These are phyloP conservation scores for Agonum fuliginosum DNA, from an alignment of 2,888 invertebrate species.

Conservation along the genomic window DNA sequence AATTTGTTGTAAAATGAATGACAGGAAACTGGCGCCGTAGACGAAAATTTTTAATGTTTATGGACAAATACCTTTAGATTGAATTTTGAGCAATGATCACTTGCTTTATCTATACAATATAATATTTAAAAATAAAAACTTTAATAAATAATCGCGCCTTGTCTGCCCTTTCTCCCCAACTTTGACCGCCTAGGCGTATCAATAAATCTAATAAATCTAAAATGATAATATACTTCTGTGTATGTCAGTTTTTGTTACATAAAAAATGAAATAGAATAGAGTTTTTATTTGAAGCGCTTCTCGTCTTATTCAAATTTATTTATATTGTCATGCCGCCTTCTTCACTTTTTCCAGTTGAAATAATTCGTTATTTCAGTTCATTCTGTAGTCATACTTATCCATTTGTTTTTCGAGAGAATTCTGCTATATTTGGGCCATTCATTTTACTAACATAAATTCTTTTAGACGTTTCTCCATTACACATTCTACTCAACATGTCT, in stretches of 20 bases:
- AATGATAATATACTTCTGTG: too few relatives aligned
- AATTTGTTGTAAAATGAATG: too few relatives aligned
- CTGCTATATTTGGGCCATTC: conserved; percentile 41
- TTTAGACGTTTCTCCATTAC: conserved; percentile 47
- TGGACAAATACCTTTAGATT: too few relatives aligned
- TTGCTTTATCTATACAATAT: too few relatives aligned
- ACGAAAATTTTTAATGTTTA: too few relatives aligned
- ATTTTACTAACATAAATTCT: conserved; percentile 49
- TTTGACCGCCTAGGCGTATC: too few relatives aligned
- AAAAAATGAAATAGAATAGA: neutral
- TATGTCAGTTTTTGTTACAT: neutral
- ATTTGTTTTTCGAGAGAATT: conserved; percentile 40
- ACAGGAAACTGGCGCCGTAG: too few relatives aligned
- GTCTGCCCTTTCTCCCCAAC: too few relatives aligned
- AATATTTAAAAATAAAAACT: too few relatives aligned
- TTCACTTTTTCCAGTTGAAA: conserved; percentile 45
- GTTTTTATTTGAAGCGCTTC: neutral
- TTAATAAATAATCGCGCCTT: too few relatives aligned
- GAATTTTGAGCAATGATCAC: too few relatives aligned
- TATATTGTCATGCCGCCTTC: conserved; percentile 48
- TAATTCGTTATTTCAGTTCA: conserved; percentile 50
- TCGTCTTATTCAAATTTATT: conserved; percentile 31
- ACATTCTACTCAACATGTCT: conserved; percentile 46
- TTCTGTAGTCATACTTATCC: conserved; percentile 35
- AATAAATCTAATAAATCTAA: too few relatives aligned